Evolutionary conservation across 1,140 invertebrate genomes (phyloP).

Genomic region (Yoshiicerus persimilis): DNA sequence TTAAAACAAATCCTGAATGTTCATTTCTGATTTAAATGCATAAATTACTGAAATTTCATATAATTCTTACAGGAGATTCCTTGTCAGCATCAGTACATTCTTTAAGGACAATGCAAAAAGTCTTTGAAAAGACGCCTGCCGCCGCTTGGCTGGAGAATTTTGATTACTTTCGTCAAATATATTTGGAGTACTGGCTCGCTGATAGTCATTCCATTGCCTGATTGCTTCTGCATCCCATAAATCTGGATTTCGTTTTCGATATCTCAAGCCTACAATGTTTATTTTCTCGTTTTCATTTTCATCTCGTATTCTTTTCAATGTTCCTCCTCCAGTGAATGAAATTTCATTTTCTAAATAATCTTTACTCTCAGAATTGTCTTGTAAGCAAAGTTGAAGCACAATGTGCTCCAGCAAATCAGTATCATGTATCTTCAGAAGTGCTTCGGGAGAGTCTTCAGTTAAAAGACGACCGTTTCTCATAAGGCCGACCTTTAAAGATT

Average conservation of each 20-base stretch:
- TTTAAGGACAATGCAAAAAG: neutral
- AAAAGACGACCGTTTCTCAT: constrained; percentile 88
- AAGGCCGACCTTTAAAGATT: constrained; percentile 74
- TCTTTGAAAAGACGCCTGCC: neutral
- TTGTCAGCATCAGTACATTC: neutral
- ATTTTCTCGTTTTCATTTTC: neutral
- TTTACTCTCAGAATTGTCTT: constrained; percentile 48
- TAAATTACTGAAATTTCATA: neutral
- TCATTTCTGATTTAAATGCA: neutral
- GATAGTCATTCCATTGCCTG: neutral
- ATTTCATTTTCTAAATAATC: neutral
- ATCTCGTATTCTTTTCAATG: neutral
- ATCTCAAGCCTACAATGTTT: neutral
- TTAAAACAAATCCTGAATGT: too few species aligned
- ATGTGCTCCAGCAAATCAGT: constrained; percentile 86
- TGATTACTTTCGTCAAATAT: neutral
- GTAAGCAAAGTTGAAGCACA: constrained; percentile 84
- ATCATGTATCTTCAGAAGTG: constrained; percentile 76
- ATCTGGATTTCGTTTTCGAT: neutral
- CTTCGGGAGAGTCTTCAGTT: constrained; percentile 85
- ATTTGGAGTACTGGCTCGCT: neutral
- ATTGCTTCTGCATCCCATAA: neutral
- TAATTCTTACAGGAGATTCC: neutral
- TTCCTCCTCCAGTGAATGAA: neutral
- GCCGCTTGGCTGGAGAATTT: neutral